Conservation (phyloP, 2,888 invertebrate species). For the Linnaemya tessellans region DNA sequence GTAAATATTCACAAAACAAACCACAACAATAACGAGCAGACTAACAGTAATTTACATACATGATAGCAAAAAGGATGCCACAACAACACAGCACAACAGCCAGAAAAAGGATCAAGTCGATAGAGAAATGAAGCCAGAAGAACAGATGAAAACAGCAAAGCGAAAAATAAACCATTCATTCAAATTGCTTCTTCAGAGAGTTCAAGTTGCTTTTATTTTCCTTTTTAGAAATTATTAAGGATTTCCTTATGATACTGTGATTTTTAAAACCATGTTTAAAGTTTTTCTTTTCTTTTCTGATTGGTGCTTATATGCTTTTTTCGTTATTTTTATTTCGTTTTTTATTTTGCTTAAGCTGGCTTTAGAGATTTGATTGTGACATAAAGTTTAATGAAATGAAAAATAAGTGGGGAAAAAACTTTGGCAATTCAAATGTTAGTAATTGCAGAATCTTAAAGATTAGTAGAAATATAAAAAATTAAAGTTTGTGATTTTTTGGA, state of each 20-base stretch:
- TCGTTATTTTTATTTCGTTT: background rate
- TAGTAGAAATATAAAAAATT: background rate
- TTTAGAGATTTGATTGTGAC: conserved; percentile 33
- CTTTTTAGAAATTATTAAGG: conserved; percentile 57
- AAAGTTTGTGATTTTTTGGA: background rate
- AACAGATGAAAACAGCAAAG: conserved; percentile 10
- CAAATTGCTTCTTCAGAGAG: conserved; percentile 68
- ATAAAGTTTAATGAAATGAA: conserved; percentile 43
- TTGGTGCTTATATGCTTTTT: background rate
- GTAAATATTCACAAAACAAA: conserved; percentile 68
- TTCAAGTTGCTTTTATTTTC: conserved; percentile 42
- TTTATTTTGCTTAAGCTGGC: conserved; percentile 14
- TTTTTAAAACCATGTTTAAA: conserved; percentile 43
- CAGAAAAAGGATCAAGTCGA: conserved; percentile 27
- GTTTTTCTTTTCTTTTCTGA: background rate
- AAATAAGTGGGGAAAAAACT: background rate
- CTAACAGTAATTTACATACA: conserved; percentile 70
- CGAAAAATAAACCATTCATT: conserved; percentile 37
- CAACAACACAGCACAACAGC: conserved; percentile 3
- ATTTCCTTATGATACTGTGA: conserved; percentile 60
- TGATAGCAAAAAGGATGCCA: conserved; percentile 60
- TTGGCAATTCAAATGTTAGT: background rate
- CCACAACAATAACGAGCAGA: conserved; percentile 70
- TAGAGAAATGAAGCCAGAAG: conserved; percentile 8
- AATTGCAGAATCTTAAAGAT: background rate